Percentiles rank a stretch among this genome's conserved stretches.
Evolutionary conservation across 2,888 invertebrate genomes (phyloP).

Genomic region (Diloba caeruleocephala): DNA sequence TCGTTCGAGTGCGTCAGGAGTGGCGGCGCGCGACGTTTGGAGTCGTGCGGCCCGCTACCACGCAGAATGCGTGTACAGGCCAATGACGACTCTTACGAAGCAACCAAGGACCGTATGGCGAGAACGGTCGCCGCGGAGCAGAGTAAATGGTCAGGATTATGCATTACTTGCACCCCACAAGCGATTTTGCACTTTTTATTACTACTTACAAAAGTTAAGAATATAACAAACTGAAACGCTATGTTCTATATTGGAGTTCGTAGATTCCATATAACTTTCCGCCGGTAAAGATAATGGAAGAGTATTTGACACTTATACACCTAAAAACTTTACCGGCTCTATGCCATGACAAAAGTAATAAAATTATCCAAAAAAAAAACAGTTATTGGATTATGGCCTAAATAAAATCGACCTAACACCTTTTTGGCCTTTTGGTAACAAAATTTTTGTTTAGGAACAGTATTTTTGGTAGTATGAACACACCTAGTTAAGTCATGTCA

Average conservation of each 20-base stretch:
- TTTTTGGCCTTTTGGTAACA: no score
- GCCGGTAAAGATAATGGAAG: slow-evolving; percentile 21
- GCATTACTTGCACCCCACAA: not conserved
- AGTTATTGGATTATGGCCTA: no score
- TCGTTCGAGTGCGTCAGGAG: slow-evolving; percentile 96
- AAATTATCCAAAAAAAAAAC: no score
- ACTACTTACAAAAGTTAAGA: not conserved
- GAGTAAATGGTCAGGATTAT: slow-evolving; percentile 93
- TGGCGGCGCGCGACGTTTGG: slow-evolving; percentile 90
- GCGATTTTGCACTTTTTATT: slow-evolving; percentile 15
- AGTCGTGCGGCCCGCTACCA: slow-evolving; percentile 95
- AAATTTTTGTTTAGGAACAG: no score
- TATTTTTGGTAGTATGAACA: not conserved
- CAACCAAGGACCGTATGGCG: slow-evolving; percentile 97
- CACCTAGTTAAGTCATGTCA: no score
- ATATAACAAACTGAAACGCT: no score
- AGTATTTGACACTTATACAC: slow-evolving; percentile 10
- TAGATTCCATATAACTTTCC: slow-evolving; percentile 6
- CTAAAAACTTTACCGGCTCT: no score
- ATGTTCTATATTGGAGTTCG: slow-evolving; percentile 1
- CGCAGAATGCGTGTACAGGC: slow-evolving; percentile 97
- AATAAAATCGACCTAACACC: no score
- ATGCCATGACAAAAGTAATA: no score
- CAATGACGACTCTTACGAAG: slow-evolving; percentile 98
- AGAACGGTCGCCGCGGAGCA: slow-evolving; percentile 97